Evolutionary conservation across 2,113 vertebrate species (phyloP).

Genomic region (Atherinomorus stipes): DNA sequence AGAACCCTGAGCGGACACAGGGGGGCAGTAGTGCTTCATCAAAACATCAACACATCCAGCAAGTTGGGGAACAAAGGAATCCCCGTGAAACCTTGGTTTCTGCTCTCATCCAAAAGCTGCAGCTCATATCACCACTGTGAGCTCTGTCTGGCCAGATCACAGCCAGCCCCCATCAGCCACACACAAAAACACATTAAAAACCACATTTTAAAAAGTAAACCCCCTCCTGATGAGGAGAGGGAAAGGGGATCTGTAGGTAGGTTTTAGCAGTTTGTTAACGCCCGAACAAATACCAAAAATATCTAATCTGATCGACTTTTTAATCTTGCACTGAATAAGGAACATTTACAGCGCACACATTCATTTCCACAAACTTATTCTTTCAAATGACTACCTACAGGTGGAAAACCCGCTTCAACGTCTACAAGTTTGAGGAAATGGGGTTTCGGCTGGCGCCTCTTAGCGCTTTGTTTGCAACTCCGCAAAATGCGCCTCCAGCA

Average conservation of each 20-base stretch:
- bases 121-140: conserved; percentile 9
- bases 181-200: neutral
- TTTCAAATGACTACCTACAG: neutral
- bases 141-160: neutral
- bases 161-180: neutral
- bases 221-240: neutral
- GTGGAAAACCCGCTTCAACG: neutral
- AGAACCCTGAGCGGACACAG: conserved; percentile 10
- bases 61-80: conserved; percentile 77
- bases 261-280: neutral
- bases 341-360: neutral
- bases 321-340: neutral
- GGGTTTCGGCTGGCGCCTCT: conserved; percentile 14
- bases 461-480: conserved; percentile 72
- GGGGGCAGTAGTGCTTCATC: conserved; percentile 68
- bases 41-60: conserved; percentile 1
- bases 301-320: neutral
- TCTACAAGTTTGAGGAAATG: neutral
- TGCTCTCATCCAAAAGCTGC: conserved; percentile 42
- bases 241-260: neutral
- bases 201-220: neutral
- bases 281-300: neutral
- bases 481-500: conserved; percentile 68
- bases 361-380: neutral
- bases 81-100: conserved; percentile 47